phyloP scores from a whole-genome alignment of 2,797 vertebrate genomes.

The Malurus leucopterus region DNA sequence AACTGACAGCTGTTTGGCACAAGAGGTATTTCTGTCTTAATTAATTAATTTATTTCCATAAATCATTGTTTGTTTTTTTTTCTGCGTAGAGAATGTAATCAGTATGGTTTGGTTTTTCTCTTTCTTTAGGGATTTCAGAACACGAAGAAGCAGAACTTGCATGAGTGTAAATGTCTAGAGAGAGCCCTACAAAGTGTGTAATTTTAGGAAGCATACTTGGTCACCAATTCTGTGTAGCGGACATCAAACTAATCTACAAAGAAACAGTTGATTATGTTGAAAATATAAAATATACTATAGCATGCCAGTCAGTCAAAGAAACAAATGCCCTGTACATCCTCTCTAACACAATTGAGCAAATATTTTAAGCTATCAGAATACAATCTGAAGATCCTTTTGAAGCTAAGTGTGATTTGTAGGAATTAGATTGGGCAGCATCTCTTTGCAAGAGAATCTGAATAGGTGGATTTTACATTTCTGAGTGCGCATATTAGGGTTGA shows the following conservation, averaged over 20 bases:
- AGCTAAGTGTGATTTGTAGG: not conserved
- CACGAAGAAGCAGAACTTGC: not conserved
- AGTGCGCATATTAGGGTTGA: not conserved
- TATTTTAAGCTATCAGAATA: constrained; percentile 12
- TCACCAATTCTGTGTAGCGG: not conserved
- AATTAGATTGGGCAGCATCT: constrained; percentile 6
- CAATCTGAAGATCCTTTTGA: constrained; percentile 21
- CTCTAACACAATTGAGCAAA: not conserved
- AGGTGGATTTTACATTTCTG: constrained; percentile 18
- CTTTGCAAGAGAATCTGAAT: not conserved
- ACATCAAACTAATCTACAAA: not conserved
- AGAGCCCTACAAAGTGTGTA: not conserved
- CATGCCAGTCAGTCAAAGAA: not conserved
- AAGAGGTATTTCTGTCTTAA: not conserved
- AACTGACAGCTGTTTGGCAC: not conserved
- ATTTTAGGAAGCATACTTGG: not conserved
- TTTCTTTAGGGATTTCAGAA: not conserved
- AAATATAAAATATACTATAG: not conserved
- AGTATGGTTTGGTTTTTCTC: not conserved
- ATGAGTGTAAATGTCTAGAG: not conserved
- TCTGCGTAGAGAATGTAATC: not conserved
- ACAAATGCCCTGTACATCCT: not conserved
- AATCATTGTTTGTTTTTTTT: not conserved
- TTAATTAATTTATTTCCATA: not conserved
- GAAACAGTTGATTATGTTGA: not conserved